These are phyloP conservation scores for Drepana arcuata DNA, from an alignment of 1,140 invertebrate genomes.

Conservation along the genomic window DNA sequence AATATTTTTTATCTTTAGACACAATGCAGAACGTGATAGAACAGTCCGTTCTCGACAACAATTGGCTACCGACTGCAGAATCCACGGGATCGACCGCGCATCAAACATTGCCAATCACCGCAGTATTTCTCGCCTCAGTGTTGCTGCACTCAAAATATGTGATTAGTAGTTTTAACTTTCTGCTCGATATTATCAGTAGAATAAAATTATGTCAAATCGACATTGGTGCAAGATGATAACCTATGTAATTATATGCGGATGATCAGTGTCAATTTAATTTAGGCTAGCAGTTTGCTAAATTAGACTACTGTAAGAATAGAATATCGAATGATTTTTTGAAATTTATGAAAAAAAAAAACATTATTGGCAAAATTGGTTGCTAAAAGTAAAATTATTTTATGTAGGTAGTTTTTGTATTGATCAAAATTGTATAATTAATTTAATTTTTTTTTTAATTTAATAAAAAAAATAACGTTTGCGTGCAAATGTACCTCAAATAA, in stretches of 20 bases:
- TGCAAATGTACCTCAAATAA: too few relatives aligned
- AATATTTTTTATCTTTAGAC: conserved; percentile 32
- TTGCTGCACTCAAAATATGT: conserved; percentile 30
- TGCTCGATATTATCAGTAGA: conserved; percentile 5
- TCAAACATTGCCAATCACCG: conserved; percentile 25
- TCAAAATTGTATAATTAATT: too few relatives aligned
- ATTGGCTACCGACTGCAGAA: conserved; percentile 60
- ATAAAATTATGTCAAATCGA: conserved; percentile 18
- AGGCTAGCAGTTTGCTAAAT: too few relatives aligned
- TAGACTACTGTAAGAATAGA: too few relatives aligned
- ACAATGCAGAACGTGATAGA: conserved; percentile 65
- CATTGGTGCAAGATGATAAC: conserved; percentile 49
- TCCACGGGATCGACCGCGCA: conserved; percentile 29
- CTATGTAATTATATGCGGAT: conserved; percentile 15
- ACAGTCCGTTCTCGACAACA: conserved; percentile 61
- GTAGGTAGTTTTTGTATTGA: too few relatives aligned
- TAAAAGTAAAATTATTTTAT: too few relatives aligned
- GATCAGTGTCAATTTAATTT: conserved; percentile 33
- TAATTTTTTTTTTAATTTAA: too few relatives aligned
- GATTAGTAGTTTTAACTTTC: conserved; percentile 14
- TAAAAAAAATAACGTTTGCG: too few relatives aligned
- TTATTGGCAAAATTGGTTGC: too few relatives aligned
- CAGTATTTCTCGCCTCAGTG: conserved; percentile 21
- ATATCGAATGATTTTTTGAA: too few relatives aligned
- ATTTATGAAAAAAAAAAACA: too few relatives aligned